Base-by-base conservation (phyloP, 2,113 vertebrate species). In the Pollachius pollachius region DNA sequence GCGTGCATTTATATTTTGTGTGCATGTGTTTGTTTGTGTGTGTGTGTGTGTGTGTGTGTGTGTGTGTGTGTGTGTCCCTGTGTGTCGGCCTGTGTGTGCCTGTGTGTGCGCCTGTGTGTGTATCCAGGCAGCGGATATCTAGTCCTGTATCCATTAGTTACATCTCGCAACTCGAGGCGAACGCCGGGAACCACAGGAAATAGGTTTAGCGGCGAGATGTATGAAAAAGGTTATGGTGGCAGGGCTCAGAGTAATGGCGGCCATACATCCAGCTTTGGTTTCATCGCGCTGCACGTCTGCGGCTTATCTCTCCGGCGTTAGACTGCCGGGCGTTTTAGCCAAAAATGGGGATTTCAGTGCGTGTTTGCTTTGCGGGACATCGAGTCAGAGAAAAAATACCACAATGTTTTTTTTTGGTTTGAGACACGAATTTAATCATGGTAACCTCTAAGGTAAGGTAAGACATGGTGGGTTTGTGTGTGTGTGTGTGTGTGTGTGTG, bases 361-460 rank as follows among this genome's bases (percentile, higher is more conserved):
- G 83, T 73, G 88, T 89, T 89, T 80, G 54, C 71, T 73, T 90
- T 72, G 73, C 72, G 82, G 80, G 86, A 13, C 85, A 78, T 79
- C 75, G 79, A 79, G 76, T 77, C 61, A 82, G 78, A 74, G 85
- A 86, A 9, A 89, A 88, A 89, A 89, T 82, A 85, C 83, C 87
- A 82, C 86, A 84, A 48, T 83, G 83, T 73, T 77, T 75, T 84
- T 84, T 81, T 85, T 48, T 41, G 6, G 41, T 13, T 65, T 1
- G 82, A 88, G 85, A 84, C 80, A 68, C 64, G 75, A 77, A 85
- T 88, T 83, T 81, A 88, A 89, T 89, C 88, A 87, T 75, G 79
- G 78, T 73, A 82, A 71, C 69, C 78, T 81, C 82, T 74, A 78
- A 81, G 77, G 81, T 84, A 87, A 89, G 87, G 85, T 84, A 85